phyloP scores from a whole-genome alignment of 2,888 invertebrate genomes.

The Helobdella robusta region DNA sequence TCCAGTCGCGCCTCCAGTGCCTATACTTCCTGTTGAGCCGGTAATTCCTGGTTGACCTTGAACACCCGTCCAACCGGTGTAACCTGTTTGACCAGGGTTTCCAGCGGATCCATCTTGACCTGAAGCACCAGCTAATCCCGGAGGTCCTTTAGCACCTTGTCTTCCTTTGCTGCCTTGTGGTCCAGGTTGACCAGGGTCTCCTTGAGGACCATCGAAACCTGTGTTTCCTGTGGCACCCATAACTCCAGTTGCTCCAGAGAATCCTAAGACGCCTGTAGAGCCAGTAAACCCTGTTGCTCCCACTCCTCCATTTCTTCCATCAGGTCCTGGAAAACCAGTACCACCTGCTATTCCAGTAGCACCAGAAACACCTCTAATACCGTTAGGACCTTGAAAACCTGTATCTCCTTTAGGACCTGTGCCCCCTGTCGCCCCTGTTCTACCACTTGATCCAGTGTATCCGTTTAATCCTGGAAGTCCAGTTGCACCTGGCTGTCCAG shows the following conservation, averaged over 20 bases:
- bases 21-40: too few species aligned
- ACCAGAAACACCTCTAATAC: slow-evolving; percentile 8
- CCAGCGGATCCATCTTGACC: slow-evolving; percentile 3
- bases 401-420: not conserved
- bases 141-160: not conserved
- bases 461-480: not conserved
- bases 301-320: not conserved
- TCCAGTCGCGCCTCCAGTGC: too few species aligned
- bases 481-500: not conserved
- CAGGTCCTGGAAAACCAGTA: not conserved
- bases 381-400: slow-evolving; percentile 2
- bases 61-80: not conserved
- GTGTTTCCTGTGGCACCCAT: not conserved
- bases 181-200: not conserved
- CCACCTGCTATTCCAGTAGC: not conserved
- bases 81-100: slow-evolving; percentile 1
- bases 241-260: not conserved
- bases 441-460: slow-evolving; percentile 3
- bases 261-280: not conserved
- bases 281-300: not conserved
- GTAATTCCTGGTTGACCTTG: too few species aligned
- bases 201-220: not conserved
- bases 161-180: not conserved
- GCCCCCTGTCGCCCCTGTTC: not conserved
- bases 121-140: not conserved